Evolutionary conservation across 2,888 invertebrate species (phyloP).

Genomic region (Mythimna impura): DNA sequence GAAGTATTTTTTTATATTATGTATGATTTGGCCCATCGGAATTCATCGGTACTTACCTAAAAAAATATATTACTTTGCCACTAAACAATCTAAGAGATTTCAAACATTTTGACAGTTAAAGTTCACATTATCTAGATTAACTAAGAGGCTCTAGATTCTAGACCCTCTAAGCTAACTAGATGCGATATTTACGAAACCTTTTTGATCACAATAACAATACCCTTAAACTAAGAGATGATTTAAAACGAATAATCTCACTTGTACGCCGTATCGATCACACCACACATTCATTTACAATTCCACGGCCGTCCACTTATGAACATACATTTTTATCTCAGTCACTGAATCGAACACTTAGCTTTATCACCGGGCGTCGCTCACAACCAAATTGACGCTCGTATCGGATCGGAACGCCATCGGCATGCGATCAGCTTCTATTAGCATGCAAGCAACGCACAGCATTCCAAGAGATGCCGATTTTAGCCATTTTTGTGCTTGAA

Average conservation of each 20-base stretch:
- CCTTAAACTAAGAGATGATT: not conserved
- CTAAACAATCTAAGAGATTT: no score
- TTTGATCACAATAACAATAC: no score
- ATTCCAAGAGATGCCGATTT: constrained; percentile 34
- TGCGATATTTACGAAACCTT: no score
- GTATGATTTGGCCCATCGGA: not conserved
- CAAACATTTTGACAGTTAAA: no score
- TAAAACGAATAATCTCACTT: not conserved
- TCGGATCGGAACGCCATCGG: constrained; percentile 51
- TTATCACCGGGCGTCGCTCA: constrained; percentile 46
- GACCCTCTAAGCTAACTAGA: no score
- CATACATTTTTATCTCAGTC: constrained; percentile 42
- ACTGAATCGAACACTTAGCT: constrained; percentile 43
- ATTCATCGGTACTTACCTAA: not conserved
- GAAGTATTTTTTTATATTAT: no score
- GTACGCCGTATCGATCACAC: not conserved
- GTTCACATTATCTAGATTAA: no score
- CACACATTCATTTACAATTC: constrained; percentile 41
- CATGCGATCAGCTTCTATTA: constrained; percentile 52
- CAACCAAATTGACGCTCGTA: constrained; percentile 58
- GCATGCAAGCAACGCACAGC: constrained; percentile 45
- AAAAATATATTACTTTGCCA: not conserved
- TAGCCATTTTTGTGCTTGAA: constrained; percentile 22
- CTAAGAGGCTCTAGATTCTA: no score
- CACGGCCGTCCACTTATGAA: constrained; percentile 19